phyloP scores from a whole-genome alignment of 2,888 invertebrate species.

The Drosophila meridiana region DNA sequence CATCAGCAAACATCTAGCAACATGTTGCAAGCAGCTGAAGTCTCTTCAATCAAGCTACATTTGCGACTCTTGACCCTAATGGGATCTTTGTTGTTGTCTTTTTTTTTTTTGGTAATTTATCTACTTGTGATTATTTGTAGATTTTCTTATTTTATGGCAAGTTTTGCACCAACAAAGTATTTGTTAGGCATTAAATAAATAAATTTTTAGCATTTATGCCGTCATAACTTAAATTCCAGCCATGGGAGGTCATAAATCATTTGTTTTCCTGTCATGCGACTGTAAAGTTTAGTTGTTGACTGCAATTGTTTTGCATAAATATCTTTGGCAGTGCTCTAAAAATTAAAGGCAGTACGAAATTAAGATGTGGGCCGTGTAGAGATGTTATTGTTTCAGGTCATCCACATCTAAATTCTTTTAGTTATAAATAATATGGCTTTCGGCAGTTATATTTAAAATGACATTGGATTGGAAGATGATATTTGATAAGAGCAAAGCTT shows the following conservation, averaged over 20 bases:
- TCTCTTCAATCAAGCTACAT: conserved; percentile 51
- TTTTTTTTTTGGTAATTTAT: conserved; percentile 13
- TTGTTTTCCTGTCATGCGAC: conserved; percentile 15
- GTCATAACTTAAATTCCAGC: conserved; percentile 57
- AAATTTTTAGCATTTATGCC: conserved; percentile 38
- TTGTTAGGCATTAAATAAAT: conserved; percentile 21
- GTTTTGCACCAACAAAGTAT: conserved; percentile 8
- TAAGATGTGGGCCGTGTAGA: conserved; percentile 6
- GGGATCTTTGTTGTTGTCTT: conserved; percentile 7
- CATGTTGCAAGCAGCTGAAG: conserved; percentile 36
- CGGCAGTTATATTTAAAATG: not conserved
- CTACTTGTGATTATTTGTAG: conserved; percentile 18
- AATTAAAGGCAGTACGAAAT: conserved; percentile 6
- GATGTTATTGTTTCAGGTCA: not conserved
- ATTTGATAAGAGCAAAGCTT: not conserved
- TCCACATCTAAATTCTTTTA: not conserved
- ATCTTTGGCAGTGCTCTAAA: not conserved
- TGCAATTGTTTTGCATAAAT: conserved; percentile 25
- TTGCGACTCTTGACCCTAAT: conserved; percentile 57
- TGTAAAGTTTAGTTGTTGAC: conserved; percentile 34
- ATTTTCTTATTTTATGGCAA: conserved; percentile 19
- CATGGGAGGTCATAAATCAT: conserved; percentile 46
- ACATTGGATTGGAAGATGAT: not conserved
- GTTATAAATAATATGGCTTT: not conserved
- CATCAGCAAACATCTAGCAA: conserved; percentile 38